Percentiles rank a stretch among this genome's conserved stretches.
phyloP scores from a whole-genome alignment of 2,113 vertebrate genomes.

The Clarias magur region DNA sequence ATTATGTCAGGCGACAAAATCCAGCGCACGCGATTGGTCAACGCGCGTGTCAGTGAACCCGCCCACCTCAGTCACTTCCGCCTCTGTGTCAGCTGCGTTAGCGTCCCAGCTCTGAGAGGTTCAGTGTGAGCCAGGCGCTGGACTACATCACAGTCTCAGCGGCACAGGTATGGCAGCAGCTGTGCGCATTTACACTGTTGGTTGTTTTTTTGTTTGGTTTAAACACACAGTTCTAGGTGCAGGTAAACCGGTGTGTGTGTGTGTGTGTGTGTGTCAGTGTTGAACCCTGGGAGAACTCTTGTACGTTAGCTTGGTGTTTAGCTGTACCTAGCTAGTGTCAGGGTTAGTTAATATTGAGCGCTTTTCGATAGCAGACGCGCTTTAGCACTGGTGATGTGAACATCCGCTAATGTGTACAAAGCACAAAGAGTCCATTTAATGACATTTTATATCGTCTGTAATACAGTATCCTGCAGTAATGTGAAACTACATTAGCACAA shows the following conservation, averaged over 20 bases:
- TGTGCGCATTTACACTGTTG: neutral
- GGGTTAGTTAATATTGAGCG: neutral
- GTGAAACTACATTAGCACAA: neutral
- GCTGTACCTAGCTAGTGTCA: neutral
- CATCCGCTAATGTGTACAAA: neutral
- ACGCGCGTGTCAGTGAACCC: slow-evolving; percentile 41
- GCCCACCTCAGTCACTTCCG: slow-evolving; percentile 68
- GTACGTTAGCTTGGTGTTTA: neutral
- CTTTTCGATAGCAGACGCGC: neutral
- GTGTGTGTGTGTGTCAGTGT: neutral
- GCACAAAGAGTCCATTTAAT: neutral
- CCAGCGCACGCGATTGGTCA: slow-evolving; percentile 59
- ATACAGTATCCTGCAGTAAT: neutral
- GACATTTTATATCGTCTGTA: too few relatives aligned
- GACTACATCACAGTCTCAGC: neutral
- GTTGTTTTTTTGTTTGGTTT: too few relatives aligned
- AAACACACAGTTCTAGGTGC: accelerated
- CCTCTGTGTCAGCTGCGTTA: slow-evolving; percentile 67
- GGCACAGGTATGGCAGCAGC: slow-evolving; percentile 42
- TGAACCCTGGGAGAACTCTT: neutral
- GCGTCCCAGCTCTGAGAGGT: slow-evolving; percentile 27
- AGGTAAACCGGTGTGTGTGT: neutral
- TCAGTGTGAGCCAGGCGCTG: slow-evolving; percentile 38
- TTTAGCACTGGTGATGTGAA: neutral
- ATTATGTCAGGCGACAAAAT: slow-evolving; percentile 43